Conservation (phyloP, 2,113 vertebrate genomes). For the Trogon surrucura region DNA sequence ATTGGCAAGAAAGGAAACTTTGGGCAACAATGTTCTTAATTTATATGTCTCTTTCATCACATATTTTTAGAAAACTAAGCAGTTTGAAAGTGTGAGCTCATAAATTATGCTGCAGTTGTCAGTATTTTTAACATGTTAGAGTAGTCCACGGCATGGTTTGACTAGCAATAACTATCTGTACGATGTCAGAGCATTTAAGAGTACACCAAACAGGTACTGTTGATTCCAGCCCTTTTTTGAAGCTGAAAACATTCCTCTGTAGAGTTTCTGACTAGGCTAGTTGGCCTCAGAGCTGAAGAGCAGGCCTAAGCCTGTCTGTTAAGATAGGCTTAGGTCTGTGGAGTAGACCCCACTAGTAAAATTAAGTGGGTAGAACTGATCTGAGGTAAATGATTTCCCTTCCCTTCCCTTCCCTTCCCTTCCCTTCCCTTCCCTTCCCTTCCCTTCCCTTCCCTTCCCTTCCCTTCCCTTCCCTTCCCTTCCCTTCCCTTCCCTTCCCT, state of each 20-base stretch:
- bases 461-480: not conserved
- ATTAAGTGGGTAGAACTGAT: not conserved
- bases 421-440: no score
- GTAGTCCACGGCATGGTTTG: not conserved
- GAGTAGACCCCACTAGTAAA: not conserved
- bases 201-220: not conserved
- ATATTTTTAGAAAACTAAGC: not conserved
- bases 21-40: not conserved
- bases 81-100: not conserved
- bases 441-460: no score
- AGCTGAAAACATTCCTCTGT: not conserved
- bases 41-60: not conserved
- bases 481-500: no score
- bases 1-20: not conserved
- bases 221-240: not conserved
- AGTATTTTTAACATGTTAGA: not conserved
- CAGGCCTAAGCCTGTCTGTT: not conserved
- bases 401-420: not conserved
- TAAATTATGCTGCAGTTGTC: not conserved
- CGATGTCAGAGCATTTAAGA: not conserved
- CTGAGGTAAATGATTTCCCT: not conserved
- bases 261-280: not conserved
- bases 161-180: not conserved
- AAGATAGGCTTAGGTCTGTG: not conserved
- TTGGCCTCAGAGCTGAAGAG: not conserved